Percentiles rank a stretch among this genome's conserved stretches.
These are phyloP conservation scores for Drosophila ercepeae DNA, from an alignment of 1,140 invertebrate species.

Conservation along the genomic window DNA sequence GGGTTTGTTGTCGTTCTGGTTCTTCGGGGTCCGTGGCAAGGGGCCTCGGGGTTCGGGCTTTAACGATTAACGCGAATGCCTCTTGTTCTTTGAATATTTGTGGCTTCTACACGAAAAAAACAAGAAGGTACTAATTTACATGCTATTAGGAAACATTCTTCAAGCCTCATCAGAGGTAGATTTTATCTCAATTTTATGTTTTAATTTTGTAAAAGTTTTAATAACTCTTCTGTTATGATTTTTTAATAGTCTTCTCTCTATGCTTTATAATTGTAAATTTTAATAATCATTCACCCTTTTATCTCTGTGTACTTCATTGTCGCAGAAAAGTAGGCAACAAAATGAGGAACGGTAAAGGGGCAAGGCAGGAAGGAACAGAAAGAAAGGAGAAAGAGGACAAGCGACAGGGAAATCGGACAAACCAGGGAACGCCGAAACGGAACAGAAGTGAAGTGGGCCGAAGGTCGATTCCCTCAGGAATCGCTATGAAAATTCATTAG, in stretches of 20 bases:
- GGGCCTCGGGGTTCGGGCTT: constrained; percentile 13
- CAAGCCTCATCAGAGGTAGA: no score
- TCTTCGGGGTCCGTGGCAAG: constrained; percentile 2
- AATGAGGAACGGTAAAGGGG: neutral
- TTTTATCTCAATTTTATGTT: no score
- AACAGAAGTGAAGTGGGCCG: constrained; percentile 42
- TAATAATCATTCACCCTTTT: neutral
- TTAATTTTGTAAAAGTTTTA: no score
- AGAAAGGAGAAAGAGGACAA: neutral
- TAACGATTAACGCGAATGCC: constrained; percentile 38
- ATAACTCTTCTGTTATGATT: no score
- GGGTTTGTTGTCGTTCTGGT: constrained; percentile 16
- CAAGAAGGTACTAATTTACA: neutral
- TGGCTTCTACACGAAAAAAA: constrained; percentile 48
- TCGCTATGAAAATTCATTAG: constrained; percentile 77
- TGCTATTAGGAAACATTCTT: no score
- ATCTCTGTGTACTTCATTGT: neutral
- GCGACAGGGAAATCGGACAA: neutral
- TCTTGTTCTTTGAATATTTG: constrained; percentile 55
- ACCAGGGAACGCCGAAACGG: constrained; percentile 21
- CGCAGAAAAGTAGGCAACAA: neutral
- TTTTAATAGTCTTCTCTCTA: no score
- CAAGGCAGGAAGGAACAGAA: neutral
- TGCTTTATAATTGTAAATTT: no score
- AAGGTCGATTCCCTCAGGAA: constrained; percentile 69